Conservation (phyloP, 30 jellyfish, hydroid and myxozoan species). For the Cassiopea andromeda region DNA sequence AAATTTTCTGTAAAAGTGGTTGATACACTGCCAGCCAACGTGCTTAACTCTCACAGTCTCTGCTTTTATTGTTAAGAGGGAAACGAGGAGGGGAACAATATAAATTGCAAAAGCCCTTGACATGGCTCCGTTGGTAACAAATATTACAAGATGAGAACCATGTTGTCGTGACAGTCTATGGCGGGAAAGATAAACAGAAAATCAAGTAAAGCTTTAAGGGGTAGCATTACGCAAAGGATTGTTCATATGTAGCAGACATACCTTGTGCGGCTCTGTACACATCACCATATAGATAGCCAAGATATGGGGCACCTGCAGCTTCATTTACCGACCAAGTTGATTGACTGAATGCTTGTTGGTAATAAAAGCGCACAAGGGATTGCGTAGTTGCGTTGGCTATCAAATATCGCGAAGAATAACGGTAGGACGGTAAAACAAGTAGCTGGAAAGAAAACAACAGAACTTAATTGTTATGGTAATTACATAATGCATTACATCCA, state of each 20-base stretch:
- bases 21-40: too few relatives aligned
- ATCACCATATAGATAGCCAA: conserved; percentile 69
- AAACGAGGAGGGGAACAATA: too few relatives aligned
- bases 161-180: too few relatives aligned
- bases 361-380: conserved; percentile 45
- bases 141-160: too few relatives aligned
- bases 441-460: conserved; percentile 43
- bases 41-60: too few relatives aligned
- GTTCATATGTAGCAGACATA: conserved; percentile 19
- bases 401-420: conserved; percentile 57
- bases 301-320: conserved; percentile 70
- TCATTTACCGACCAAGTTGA: conserved; percentile 67
- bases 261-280: conserved; percentile 52
- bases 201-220: background rate
- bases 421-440: conserved; percentile 79
- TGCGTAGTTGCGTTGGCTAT: conserved; percentile 57
- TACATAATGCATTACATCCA: too few relatives aligned
- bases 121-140: too few relatives aligned
- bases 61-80: too few relatives aligned
- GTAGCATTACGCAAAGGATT: background rate
- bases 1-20: too few relatives aligned
- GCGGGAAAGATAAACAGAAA: too few relatives aligned
- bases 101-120: too few relatives aligned
- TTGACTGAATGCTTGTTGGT: conserved; percentile 65
- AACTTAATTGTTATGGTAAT: background rate